Evolutionary conservation across 92 coral and sea anemone species (phyloP).

Genomic region (Ricordea florida): DNA sequence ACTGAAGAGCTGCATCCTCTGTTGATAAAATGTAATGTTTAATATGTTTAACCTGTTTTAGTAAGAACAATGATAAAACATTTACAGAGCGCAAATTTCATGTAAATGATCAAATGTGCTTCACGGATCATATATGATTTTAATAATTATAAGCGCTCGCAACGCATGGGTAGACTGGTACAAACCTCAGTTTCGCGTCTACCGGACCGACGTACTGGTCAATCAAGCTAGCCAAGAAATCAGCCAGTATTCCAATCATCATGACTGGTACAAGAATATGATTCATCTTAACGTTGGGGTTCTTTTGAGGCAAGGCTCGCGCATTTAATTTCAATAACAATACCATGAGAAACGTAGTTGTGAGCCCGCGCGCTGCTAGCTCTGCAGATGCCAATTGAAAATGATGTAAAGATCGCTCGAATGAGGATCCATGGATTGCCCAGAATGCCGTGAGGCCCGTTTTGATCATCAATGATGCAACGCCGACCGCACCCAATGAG

Average conservation of each 20-base stretch:
- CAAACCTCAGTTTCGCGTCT: slow-evolving; percentile 32
- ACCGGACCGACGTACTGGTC: slow-evolving; percentile 65
- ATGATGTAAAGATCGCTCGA: not conserved
- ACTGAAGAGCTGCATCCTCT: no score
- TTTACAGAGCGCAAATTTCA: no score
- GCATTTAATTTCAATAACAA: slow-evolving; percentile 40
- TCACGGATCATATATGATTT: not conserved
- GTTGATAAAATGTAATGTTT: no score
- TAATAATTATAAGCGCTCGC: not conserved
- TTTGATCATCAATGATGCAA: slow-evolving; percentile 46
- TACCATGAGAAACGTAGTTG: slow-evolving; percentile 53
- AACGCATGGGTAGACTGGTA: not conserved
- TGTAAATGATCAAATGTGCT: no score
- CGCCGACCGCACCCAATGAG: slow-evolving; percentile 59
- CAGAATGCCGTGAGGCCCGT: slow-evolving; percentile 40
- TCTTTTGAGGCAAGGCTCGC: slow-evolving; percentile 19
- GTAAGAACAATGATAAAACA: no score
- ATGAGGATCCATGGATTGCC: not conserved
- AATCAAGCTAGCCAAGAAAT: slow-evolving; percentile 48
- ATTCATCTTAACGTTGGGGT: slow-evolving; percentile 49
- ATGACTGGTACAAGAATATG: slow-evolving; percentile 58
- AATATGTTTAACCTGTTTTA: no score
- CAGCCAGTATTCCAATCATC: slow-evolving; percentile 56
- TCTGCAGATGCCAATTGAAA: slow-evolving; percentile 54
- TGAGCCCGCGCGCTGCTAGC: slow-evolving; percentile 30